Percentiles rank a stretch among this genome's conserved stretches.
phyloP scores from a whole-genome alignment of 2,113 vertebrate species.

The Eclectus roratus region DNA sequence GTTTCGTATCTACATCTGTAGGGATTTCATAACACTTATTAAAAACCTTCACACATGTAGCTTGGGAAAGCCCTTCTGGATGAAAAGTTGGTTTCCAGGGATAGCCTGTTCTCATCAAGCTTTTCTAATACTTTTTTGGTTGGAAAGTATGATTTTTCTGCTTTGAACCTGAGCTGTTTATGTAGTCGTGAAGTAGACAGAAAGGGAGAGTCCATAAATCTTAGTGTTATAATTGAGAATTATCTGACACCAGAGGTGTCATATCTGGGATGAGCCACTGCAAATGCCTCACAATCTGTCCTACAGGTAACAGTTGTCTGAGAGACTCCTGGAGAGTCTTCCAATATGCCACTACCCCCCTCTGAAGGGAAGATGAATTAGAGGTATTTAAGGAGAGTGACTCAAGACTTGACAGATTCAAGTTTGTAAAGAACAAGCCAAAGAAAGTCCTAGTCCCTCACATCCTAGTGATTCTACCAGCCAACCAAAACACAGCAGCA shows the following conservation, averaged over 20 bases:
- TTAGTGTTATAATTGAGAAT: background rate
- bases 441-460: background rate
- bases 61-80: constrained; percentile 29
- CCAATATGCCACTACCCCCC: background rate
- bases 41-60: constrained; percentile 35
- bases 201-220: background rate
- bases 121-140: background rate
- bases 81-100: constrained; percentile 28
- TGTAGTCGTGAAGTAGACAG: background rate
- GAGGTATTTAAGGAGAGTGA: background rate
- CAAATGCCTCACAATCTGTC: background rate
- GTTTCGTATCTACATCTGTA: constrained; percentile 42
- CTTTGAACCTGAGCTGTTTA: background rate
- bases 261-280: background rate
- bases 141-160: background rate
- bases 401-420: background rate
- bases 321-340: background rate
- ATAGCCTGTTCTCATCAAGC: background rate
- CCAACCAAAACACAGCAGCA: background rate
- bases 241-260: background rate
- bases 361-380: background rate
- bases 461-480: background rate
- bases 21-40: constrained; percentile 46
- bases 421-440: background rate
- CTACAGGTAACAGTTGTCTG: background rate